Percentiles rank a stretch among this genome's conserved stretches.
Conservation (phyloP, 2,797 vertebrate genomes). For the Chelon labrosus region DNA sequence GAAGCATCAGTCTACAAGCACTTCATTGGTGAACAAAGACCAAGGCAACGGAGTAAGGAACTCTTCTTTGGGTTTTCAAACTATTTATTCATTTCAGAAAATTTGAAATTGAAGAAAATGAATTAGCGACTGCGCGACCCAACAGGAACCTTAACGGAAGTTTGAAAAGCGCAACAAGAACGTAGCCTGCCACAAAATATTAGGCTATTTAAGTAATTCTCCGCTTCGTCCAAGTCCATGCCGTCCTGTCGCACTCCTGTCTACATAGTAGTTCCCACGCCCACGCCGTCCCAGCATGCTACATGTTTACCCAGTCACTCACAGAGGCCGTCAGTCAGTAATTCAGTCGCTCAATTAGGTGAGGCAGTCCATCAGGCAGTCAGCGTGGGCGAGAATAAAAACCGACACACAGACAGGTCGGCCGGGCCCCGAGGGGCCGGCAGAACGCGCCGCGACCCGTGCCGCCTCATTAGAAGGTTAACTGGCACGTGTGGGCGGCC, state of each 20-base stretch:
- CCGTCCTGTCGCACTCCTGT: slow-evolving; percentile 12
- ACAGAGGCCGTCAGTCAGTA: slow-evolving; percentile 48
- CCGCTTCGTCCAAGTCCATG: neutral
- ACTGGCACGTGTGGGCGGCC: slow-evolving; percentile 74
- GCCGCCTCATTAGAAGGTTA: slow-evolving; percentile 76
- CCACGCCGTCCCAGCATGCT: slow-evolving; percentile 70
- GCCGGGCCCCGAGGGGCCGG: slow-evolving; percentile 35
- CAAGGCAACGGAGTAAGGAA: neutral
- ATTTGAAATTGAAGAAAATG: neutral
- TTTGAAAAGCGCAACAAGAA: neutral
- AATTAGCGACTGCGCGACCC: neutral
- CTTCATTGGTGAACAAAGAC: slow-evolving; percentile 11
- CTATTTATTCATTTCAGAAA: neutral
- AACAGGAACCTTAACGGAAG: no score
- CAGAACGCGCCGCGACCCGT: slow-evolving; percentile 52
- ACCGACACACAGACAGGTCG: slow-evolving; percentile 52
- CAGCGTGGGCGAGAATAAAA: slow-evolving; percentile 66
- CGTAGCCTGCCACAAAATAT: slow-evolving; percentile 1
- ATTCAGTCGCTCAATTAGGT: slow-evolving; percentile 71
- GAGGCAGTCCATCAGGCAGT: slow-evolving; percentile 66
- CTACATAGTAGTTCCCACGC: slow-evolving; percentile 68
- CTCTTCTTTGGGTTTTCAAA: neutral
- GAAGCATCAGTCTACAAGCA: slow-evolving; percentile 6
- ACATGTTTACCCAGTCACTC: slow-evolving; percentile 62
- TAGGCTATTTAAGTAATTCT: slow-evolving; percentile 2